phyloP scores from a whole-genome alignment of 2,797 vertebrate genomes.

The Acomys russatus region DNA sequence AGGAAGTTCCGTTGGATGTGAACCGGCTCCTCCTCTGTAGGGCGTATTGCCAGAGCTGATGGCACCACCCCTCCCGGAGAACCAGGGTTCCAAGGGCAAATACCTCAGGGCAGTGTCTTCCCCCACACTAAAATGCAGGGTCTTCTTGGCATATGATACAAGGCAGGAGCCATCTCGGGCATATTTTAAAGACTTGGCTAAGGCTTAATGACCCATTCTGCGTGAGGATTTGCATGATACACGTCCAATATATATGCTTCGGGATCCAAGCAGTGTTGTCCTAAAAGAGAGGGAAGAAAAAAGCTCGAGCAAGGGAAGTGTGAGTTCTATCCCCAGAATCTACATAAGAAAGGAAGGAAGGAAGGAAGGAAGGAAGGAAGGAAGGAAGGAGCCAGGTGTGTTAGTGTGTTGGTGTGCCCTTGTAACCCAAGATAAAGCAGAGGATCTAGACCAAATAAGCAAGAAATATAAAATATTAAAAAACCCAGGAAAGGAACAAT shows the following conservation, averaged over 20 bases:
- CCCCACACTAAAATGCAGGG: not conserved
- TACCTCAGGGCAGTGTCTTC: not conserved
- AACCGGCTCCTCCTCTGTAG: not conserved
- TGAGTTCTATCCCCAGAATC: not conserved
- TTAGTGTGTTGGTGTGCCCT: no score
- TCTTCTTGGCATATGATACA: conserved; percentile 71
- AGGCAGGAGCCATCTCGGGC: conserved; percentile 10
- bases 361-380: rapidly evolving
- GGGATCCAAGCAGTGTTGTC: conserved; percentile 93
- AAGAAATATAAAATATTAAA: not conserved
- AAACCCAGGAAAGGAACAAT: not conserved
- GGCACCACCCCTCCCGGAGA: not conserved
- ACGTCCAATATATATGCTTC: conserved; percentile 93
- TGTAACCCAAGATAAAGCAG: not conserved
- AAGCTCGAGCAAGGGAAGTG: not conserved
- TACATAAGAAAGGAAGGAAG: no score
- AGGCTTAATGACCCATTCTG: conserved; percentile 94
- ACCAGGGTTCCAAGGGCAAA: not conserved
- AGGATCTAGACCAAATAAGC: not conserved
- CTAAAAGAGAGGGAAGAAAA: conserved; percentile 84
- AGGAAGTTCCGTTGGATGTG: conserved; percentile 50
- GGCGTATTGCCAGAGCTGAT: not conserved
- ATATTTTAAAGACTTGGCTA: conserved; percentile 85
- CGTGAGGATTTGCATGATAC: conserved; percentile 93
- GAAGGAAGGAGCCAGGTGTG: not conserved